Evolutionary conservation across 2,113 vertebrate species (phyloP).

Genomic region (Saccopteryx bilineata): DNA sequence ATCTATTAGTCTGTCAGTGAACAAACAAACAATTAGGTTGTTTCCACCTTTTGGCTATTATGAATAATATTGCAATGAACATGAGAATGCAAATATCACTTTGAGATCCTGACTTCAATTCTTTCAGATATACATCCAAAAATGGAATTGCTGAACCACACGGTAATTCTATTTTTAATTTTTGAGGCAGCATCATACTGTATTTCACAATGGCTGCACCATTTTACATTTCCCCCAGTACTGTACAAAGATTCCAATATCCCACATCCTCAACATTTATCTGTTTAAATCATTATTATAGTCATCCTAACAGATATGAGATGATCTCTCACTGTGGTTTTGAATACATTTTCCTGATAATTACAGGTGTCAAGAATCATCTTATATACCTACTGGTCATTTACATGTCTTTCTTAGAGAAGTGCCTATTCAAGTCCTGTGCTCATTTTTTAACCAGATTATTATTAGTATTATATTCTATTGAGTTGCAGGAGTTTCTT

Average conservation of each 20-base stretch:
- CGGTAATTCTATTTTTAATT: not conserved
- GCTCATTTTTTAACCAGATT: not conserved
- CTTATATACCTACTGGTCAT: not conserved
- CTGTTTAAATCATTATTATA: not conserved
- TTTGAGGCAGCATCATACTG: not conserved
- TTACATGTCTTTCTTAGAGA: not conserved
- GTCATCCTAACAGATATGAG: too few species aligned
- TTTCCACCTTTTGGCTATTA: too few species aligned
- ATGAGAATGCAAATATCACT: too few species aligned
- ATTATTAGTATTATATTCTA: not conserved
- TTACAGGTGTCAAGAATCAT: not conserved
- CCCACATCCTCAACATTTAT: not conserved
- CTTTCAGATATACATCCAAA: not conserved
- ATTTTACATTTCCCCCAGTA: not conserved
- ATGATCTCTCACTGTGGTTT: not conserved
- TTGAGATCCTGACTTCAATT: not conserved
- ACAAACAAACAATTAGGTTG: not conserved
- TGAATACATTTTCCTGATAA: not conserved
- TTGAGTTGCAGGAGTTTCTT: not conserved
- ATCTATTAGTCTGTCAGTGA: not conserved
- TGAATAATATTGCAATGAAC: too few species aligned
- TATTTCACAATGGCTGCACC: not conserved
- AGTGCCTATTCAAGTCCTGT: not conserved
- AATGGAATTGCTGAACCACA: not conserved
- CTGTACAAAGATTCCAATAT: not conserved